Evolutionary conservation across 2,888 invertebrate genomes (phyloP).

Genomic region (Agrotis exclamationis): DNA sequence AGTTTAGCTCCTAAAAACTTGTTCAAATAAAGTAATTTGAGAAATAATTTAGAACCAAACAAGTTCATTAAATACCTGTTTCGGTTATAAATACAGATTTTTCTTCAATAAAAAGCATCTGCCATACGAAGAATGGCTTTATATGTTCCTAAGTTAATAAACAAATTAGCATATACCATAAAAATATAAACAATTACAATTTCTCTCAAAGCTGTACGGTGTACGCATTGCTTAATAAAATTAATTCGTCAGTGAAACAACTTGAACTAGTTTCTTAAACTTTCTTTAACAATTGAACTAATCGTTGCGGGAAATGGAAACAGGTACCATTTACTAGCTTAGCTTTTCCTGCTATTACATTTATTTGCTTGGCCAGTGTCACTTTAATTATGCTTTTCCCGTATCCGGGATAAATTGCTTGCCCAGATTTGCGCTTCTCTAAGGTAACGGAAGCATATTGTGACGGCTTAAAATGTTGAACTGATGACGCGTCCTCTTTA

Average conservation of each 20-base stretch:
- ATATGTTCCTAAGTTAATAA: too few species aligned
- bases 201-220: neutral
- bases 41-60: neutral
- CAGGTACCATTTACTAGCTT: neutral
- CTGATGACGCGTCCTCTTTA: too few species aligned
- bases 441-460: too few species aligned
- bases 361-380: neutral
- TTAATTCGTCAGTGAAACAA: slow-evolving; percentile 35
- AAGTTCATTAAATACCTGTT: neutral
- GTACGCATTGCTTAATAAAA: neutral
- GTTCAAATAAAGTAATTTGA: neutral
- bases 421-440: too few species aligned
- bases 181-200: slow-evolving; percentile 15
- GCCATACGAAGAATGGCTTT: too few species aligned
- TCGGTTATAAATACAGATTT: neutral
- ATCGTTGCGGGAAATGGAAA: slow-evolving; percentile 3
- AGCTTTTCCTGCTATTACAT: neutral
- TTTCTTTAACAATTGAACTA: slow-evolving; percentile 57
- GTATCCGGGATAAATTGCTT: neutral
- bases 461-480: too few species aligned
- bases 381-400: neutral
- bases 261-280: slow-evolving; percentile 46
- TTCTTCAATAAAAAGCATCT: neutral
- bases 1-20: neutral
- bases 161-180: neutral